Evolutionary conservation across 2,888 invertebrate species (phyloP).

Genomic region (Periphyllus acericola): DNA sequence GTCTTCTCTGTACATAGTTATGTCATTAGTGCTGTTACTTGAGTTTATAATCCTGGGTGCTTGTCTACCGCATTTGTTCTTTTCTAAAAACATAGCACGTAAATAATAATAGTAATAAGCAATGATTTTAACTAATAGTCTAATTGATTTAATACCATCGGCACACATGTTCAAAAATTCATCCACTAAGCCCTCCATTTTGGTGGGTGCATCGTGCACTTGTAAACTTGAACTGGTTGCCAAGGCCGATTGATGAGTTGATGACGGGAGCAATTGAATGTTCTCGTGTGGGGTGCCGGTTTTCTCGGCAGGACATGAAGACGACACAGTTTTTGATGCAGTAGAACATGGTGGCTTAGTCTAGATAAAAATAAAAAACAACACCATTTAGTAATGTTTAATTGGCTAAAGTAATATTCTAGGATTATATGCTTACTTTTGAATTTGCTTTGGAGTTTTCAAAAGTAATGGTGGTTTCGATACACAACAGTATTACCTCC

Average conservation of each 20-base stretch:
- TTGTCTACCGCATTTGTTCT: slow-evolving; percentile 57
- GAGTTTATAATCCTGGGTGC: slow-evolving; percentile 58
- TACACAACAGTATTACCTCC: slow-evolving; percentile 59
- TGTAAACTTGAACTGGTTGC: slow-evolving; percentile 48
- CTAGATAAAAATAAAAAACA: slow-evolving; percentile 2
- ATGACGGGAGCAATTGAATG: slow-evolving; percentile 24
- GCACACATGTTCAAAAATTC: slow-evolving; percentile 62
- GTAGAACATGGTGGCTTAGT: slow-evolving; percentile 64
- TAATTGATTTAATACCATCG: too few species aligned
- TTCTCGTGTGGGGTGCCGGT: slow-evolving; percentile 58
- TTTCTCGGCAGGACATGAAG: slow-evolving; percentile 70
- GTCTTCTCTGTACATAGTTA: slow-evolving; percentile 58
- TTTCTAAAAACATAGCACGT: neutral
- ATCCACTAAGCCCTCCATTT: slow-evolving; percentile 68
- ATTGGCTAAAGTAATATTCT: neutral
- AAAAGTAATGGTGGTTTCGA: slow-evolving; percentile 69
- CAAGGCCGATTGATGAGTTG: slow-evolving; percentile 46
- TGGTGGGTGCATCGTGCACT: slow-evolving; percentile 67
- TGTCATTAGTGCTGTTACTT: slow-evolving; percentile 60
- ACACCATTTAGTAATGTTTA: neutral
- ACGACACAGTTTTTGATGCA: slow-evolving; percentile 66
- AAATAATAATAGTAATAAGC: too few species aligned
- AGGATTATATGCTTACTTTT: slow-evolving; percentile 64
- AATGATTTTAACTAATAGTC: neutral
- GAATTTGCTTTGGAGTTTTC: slow-evolving; percentile 67